Percentiles rank a stretch among this genome's conserved stretches.
Evolutionary conservation across 2,113 vertebrate genomes (phyloP).

Genomic region (Colaptes auratus): DNA sequence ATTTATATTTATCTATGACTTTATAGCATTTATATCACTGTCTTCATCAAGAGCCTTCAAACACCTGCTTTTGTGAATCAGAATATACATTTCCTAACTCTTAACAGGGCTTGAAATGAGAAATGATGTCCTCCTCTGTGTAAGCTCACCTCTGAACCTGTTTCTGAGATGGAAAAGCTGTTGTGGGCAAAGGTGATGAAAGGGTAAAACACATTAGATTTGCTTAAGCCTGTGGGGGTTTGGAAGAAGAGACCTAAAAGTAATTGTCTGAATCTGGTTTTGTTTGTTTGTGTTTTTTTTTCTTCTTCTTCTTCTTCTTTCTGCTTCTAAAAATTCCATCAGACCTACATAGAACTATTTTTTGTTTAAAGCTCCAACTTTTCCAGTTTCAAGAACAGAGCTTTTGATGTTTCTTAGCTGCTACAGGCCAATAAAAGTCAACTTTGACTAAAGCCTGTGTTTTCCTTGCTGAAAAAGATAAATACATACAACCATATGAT

Average conservation of each 20-base stretch:
- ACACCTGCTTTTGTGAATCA: background rate
- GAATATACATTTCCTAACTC: background rate
- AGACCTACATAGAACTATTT: background rate
- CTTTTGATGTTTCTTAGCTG: constrained; percentile 30
- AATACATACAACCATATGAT: background rate
- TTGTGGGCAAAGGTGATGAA: background rate
- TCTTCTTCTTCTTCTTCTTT: background rate
- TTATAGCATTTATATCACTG: background rate
- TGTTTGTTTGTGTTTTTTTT: background rate
- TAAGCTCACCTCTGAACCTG: background rate
- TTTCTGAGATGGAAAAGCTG: background rate
- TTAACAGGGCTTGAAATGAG: constrained; percentile 14
- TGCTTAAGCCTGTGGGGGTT: background rate
- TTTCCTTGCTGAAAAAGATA: background rate
- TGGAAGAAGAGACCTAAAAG: background rate
- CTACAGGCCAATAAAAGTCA: constrained; percentile 8
- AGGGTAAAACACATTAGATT: background rate
- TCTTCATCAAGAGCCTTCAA: background rate
- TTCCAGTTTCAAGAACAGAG: background rate
- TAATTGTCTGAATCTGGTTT: background rate
- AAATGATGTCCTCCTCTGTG: background rate
- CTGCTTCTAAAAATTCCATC: background rate
- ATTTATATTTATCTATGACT: no score
- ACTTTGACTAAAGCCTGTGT: constrained; percentile 3
- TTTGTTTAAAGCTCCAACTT: constrained; percentile 9